Evolutionary conservation across 2,113 vertebrate species (phyloP).

Genomic region (Arizona elegans): DNA sequence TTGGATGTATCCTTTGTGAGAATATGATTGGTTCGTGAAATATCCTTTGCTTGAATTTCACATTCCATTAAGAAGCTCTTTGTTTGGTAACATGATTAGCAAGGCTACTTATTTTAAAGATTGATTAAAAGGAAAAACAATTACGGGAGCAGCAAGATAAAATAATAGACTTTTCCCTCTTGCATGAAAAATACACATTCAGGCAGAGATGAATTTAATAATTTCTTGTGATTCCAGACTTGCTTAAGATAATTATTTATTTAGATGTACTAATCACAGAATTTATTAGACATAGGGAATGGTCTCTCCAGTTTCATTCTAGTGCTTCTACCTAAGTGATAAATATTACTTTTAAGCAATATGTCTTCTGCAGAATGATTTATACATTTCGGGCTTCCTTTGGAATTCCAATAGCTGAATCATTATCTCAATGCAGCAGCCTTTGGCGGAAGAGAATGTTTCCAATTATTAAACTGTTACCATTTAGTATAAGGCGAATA

Average conservation of each 20-base stretch:
- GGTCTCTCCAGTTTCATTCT: neutral
- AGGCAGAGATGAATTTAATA: neutral
- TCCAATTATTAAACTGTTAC: neutral
- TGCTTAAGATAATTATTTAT: neutral
- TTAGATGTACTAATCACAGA: neutral
- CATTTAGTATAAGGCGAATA: neutral
- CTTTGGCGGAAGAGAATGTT: neutral
- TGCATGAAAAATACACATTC: neutral
- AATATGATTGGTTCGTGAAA: neutral
- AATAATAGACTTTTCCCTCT: neutral
- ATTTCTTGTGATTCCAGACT: neutral
- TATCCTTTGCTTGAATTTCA: neutral
- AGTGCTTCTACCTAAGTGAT: neutral
- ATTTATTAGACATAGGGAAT: neutral
- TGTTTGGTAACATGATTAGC: neutral
- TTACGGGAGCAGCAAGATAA: neutral
- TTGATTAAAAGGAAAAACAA: neutral
- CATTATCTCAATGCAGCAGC: neutral
- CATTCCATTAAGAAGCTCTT: neutral
- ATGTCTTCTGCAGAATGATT: neutral
- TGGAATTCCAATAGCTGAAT: neutral
- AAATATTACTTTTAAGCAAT: neutral
- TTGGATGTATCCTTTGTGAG: neutral
- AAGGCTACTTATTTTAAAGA: neutral
- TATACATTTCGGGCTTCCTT: neutral